Base-by-base conservation (phyloP, 2,797 vertebrate genomes). In the Darevskia nairensis region DNA sequence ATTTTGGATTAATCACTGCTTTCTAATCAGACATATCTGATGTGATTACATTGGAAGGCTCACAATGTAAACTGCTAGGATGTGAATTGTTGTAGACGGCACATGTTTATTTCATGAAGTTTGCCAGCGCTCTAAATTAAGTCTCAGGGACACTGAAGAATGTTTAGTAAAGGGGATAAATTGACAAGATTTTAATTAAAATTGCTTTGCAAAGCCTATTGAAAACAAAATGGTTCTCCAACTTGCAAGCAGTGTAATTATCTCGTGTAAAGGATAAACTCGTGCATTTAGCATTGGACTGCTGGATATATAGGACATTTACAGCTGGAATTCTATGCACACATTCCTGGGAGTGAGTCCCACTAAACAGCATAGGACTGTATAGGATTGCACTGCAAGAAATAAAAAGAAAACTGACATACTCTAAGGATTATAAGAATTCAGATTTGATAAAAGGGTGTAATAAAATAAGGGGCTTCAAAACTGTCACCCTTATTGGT, bases 51-150 rank as follows among this genome's bases (percentile, higher is more conserved):
- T 25, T 82, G 78, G 83, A 88, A 88, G 78, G n/a, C 72, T 85
- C 89, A 72, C 61, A 72, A 23, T 85, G 55, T 77, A 85, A 85
- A 72, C 79, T 72, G 72, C 44, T 68, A 81, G 39, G 55, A 82
- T 85, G 79, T 90, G 86, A 88, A 82, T 85, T 77, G 83, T 78
- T 85, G 64, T 50, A 78, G 79, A 78, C 82, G 64, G 61, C 64
- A 82, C 83, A 82, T 90, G 86, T 90, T 82, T 90, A 88, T 88
- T 88, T 90, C 78, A 85, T 85, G 83, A 90, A 88, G 82, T 27
- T 82, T 82, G 83, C 64, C 80, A 88, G 50, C 82, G 50, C 72
- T 85, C 79, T 88, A 88, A 90, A 90, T 88, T 88, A 90, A 85
- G 82, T 84, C 76, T 90, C 66, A 79, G 82, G 29, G 72, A 86